Conservation (phyloP, 2,797 vertebrate species). For the Malurus splendens region DNA sequence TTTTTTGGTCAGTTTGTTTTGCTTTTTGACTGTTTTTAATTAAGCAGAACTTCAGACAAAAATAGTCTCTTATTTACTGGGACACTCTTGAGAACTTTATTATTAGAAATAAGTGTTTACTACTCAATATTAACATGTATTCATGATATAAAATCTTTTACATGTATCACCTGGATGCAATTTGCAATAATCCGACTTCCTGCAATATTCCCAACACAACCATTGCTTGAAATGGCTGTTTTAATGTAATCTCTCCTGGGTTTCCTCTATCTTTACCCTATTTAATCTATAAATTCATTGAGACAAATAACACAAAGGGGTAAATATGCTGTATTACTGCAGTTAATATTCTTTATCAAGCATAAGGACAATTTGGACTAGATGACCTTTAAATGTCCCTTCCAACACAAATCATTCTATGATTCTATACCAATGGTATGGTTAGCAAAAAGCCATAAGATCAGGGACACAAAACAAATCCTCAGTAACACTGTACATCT, state of each 20-base stretch:
- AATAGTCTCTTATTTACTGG: neutral
- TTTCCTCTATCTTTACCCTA: neutral
- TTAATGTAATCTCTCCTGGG: neutral
- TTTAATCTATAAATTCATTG: neutral
- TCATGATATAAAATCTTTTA: neutral
- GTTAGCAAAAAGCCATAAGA: neutral
- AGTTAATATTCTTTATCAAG: neutral
- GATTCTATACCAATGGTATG: accelerated
- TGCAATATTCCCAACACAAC: neutral
- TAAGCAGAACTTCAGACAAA: neutral
- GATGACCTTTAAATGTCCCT: neutral
- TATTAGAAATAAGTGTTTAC: neutral
- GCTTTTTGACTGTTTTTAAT: neutral
- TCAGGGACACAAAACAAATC: neutral
- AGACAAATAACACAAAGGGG: neutral
- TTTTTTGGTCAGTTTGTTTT: neutral
- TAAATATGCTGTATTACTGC: neutral
- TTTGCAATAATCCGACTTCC: neutral
- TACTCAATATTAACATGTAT: neutral
- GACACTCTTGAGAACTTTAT: neutral
- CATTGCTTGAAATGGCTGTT: neutral
- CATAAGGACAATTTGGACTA: neutral
- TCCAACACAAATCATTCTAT: neutral
- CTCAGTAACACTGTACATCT: accelerated
- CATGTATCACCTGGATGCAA: neutral